These are phyloP conservation scores for Chrysodeixis includens DNA, from an alignment of 2,888 invertebrate genomes.

Conservation along the genomic window DNA sequence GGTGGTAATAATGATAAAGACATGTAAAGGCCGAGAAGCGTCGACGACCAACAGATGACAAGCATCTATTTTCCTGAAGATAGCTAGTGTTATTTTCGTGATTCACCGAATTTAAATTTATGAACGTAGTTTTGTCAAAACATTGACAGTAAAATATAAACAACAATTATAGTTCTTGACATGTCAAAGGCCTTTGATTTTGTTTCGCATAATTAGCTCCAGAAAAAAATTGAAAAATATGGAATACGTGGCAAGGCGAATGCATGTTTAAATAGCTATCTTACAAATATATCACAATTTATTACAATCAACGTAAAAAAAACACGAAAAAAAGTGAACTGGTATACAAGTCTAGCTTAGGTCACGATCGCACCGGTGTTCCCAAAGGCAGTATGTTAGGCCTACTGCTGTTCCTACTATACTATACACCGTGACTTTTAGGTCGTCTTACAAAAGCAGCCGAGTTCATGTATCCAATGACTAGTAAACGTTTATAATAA, in stretches of 20 bases:
- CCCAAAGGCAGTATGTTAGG: neutral
- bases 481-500: no score
- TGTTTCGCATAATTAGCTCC: slow-evolving; percentile 13
- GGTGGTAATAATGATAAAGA: no score
- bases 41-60: no score
- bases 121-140: neutral
- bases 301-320: neutral
- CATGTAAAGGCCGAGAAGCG: no score
- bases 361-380: neutral
- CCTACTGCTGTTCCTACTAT: no score
- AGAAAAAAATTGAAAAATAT: slow-evolving; percentile 5
- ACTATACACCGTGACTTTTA: no score
- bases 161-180: slow-evolving; percentile 15
- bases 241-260: slow-evolving; percentile 7
- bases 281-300: neutral
- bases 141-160: slow-evolving; percentile 13
- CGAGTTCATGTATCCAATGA: no score
- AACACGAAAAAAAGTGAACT: neutral
- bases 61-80: no score
- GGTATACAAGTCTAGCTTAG: neutral
- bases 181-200: slow-evolving; percentile 31
- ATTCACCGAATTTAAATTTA: neutral
- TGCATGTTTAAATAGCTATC: slow-evolving; percentile 2
- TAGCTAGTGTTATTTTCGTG: no score
- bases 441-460: no score